A percentile compares a stretch with the other conserved stretches of the same genome.
Evolutionary conservation across 2,797 vertebrate species (phyloP).

Genomic region (Sitta carolinensis): DNA sequence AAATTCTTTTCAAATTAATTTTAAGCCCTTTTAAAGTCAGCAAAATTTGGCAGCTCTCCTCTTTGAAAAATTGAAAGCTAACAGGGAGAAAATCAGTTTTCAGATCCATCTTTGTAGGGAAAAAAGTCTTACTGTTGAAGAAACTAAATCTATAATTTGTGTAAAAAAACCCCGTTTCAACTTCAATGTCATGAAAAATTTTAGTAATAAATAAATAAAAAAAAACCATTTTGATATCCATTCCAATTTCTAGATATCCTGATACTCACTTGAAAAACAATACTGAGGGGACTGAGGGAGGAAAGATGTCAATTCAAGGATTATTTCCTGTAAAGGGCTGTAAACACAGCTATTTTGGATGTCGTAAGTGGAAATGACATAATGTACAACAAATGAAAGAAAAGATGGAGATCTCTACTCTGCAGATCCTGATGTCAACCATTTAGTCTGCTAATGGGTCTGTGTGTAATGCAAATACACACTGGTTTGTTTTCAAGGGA

Average conservation of each 20-base stretch:
- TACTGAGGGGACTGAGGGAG: not conserved
- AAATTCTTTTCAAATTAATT: not conserved
- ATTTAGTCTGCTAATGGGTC: not conserved
- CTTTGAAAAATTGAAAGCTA: not conserved
- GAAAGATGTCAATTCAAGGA: not conserved
- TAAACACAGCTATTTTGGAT: not conserved
- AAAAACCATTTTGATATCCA: not conserved
- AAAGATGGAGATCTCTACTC: not conserved
- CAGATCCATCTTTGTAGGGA: not conserved
- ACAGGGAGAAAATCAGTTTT: not conserved
- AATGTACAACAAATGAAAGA: not conserved
- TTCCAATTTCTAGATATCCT: not conserved
- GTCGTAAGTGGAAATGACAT: not conserved
- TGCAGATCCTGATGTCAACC: not conserved
- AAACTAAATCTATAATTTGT: not conserved
- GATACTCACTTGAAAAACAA: not conserved
- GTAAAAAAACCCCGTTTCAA: not conserved
- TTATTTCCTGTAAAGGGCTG: not conserved
- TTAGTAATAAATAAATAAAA: not conserved
- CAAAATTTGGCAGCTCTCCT: not conserved
- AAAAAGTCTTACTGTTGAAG: not conserved
- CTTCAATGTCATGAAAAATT: not conserved
- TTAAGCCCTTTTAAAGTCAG: not conserved
- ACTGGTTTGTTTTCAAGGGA: not conserved
- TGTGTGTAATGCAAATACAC: not conserved